These are phyloP conservation scores for Cynopterus sphinx DNA, from an alignment of 2,797 vertebrate species.

Conservation along the genomic window DNA sequence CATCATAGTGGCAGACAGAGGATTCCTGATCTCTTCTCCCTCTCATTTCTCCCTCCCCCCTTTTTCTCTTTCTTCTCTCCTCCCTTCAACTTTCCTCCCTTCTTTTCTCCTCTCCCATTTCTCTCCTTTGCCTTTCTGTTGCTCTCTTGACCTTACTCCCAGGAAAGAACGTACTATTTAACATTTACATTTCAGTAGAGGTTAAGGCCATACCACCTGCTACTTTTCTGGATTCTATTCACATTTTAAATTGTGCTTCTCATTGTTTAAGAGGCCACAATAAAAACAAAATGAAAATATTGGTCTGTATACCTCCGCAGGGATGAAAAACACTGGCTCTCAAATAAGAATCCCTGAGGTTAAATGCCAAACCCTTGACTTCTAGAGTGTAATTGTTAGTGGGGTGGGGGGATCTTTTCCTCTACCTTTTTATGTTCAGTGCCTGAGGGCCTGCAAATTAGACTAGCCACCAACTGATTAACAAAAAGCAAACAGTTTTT, in stretches of 20 bases:
- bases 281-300: not conserved
- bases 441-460: not conserved
- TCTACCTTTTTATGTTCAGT: not conserved
- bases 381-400: not conserved
- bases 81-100: not conserved
- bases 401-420: not conserved
- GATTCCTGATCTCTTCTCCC: not conserved
- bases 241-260: not conserved
- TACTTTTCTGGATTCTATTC: not conserved
- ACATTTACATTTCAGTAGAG: not conserved
- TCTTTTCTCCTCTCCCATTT: not conserved
- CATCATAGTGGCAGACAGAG: not conserved
- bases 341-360: not conserved
- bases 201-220: not conserved
- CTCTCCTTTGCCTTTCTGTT: not conserved
- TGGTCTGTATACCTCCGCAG: not conserved
- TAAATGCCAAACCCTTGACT: not conserved
- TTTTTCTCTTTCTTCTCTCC: not conserved
- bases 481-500: not conserved
- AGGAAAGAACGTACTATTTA: not conserved
- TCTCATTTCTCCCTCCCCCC: not conserved
- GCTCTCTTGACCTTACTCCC: not conserved
- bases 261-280: not conserved
- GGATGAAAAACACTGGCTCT: not conserved
- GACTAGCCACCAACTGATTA: not conserved